Conservation (phyloP, 2,797 vertebrate species). For the Selene dorsalis region DNA sequence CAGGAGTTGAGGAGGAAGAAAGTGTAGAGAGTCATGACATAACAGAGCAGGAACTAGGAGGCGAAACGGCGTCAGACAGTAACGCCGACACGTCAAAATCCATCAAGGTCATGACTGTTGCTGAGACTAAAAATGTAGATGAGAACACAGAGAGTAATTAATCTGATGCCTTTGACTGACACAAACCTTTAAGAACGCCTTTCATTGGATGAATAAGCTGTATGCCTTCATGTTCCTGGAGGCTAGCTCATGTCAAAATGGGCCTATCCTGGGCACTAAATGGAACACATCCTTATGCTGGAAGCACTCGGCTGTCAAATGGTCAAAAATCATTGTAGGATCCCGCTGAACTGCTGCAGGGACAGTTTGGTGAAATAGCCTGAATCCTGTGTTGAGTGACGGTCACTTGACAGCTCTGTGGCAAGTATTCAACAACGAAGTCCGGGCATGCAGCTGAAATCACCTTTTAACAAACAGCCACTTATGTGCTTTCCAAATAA, state of each 20-base stretch:
- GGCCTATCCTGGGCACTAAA: constrained; percentile 68
- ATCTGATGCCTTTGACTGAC: constrained; percentile 55
- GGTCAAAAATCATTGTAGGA: constrained; percentile 64
- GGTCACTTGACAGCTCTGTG: constrained; percentile 62
- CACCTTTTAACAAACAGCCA: constrained; percentile 66
- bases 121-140: constrained; percentile 53
- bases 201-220: constrained; percentile 71
- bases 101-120: constrained; percentile 44
- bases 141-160: constrained; percentile 66
- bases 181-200: constrained; percentile 80
- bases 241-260: constrained; percentile 66
- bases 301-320: constrained; percentile 73
- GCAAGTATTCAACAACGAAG: constrained; percentile 52
- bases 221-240: constrained; percentile 63
- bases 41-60: constrained; percentile 43
- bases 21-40: constrained; percentile 19
- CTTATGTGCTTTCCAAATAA: constrained; percentile 57
- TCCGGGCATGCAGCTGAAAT: constrained; percentile 66
- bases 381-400: constrained; percentile 59
- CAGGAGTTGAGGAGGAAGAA: constrained; percentile 38
- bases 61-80: constrained; percentile 40
- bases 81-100: constrained; percentile 21
- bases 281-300: constrained; percentile 77
- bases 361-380: constrained; percentile 55
- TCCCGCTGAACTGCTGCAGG: constrained; percentile 62